Base-by-base conservation (phyloP, 2,888 invertebrate genomes). In the Apeira syringaria region DNA sequence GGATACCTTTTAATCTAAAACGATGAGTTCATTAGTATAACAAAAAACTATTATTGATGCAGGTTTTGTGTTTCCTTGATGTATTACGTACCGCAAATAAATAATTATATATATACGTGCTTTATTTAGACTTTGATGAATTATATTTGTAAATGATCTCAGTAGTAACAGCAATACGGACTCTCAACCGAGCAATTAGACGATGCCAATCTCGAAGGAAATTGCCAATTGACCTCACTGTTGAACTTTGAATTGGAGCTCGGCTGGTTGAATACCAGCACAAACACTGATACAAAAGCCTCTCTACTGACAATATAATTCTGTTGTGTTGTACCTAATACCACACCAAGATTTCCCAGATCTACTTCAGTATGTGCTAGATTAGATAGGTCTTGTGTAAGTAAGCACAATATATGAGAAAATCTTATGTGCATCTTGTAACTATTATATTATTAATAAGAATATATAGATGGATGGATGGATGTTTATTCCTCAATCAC, bases 211-310 rank as follows among this genome's bases (percentile, higher is more conserved):
- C 84, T 73, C 71, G 64, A 78, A 84, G 88, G 87, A 88, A 81
- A 87, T 84, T 83, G 80, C 53, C 81, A 88, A 86, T 89, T 89
- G 85, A 89, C 88, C 86, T 67, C 53, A 52, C 68, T 70, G 81
- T 40, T 87, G 84, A 88, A 81, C 78, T 74, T 65, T 75, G 65
- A 85, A 87, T 83, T 83, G 70, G 64, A 56, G 54, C 63, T 49
- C 54, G 61, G 48, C 61, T 59, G 53, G 49, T 58, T 33, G n/a
- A n/a, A n/a, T n/a, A 38, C 11, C 25, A 11, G 6, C 4, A 15
- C 10, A 7, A 20, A 20, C 7, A 20, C 20, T 20, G 20, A 11
- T 40, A 24, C 31, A 33, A 40, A 35, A 20, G 11, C 5, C 29
- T 30, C 9, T 24, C 9, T 9, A 15, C 15, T 2, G 15, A 4